phyloP scores from a whole-genome alignment of 2,797 vertebrate species.

The Limnodromus scolopaceus region DNA sequence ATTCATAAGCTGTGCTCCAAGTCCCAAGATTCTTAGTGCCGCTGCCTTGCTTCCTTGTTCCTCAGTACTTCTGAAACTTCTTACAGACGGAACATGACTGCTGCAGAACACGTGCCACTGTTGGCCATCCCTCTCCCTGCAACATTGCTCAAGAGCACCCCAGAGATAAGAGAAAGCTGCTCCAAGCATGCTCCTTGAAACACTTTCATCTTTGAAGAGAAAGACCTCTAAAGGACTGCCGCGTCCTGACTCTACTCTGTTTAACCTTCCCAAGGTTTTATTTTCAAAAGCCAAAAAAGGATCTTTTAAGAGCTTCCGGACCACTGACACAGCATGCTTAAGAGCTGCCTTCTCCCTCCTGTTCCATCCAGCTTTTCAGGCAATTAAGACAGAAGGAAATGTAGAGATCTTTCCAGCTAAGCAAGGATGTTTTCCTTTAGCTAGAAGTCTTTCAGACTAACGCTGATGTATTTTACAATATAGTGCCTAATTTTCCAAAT shows the following conservation, averaged over 20 bases:
- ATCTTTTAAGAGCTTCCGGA: constrained; percentile 20
- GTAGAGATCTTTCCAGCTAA: neutral
- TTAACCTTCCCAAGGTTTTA: constrained; percentile 60
- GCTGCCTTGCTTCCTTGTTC: neutral
- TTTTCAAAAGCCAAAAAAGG: constrained; percentile 43
- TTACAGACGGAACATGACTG: accelerated
- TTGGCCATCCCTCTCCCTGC: neutral
- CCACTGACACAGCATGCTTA: constrained; percentile 29
- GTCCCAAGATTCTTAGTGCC: neutral
- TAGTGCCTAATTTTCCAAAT: neutral
- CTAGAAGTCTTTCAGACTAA: constrained; percentile 17
- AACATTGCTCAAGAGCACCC: constrained; percentile 29
- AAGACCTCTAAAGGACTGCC: constrained; percentile 22
- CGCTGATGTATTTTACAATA: neutral
- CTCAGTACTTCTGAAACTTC: neutral
- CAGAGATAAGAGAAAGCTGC: constrained; percentile 47
- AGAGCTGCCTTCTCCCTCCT: constrained; percentile 18
- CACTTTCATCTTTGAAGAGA: constrained; percentile 37
- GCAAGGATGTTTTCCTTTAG: neutral
- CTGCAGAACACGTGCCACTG: neutral
- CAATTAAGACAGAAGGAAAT: constrained; percentile 1
- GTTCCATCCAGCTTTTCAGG: neutral
- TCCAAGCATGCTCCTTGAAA: constrained; percentile 52
- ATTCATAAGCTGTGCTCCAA: neutral
- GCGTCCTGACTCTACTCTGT: neutral